phyloP scores from a whole-genome alignment of 2,888 invertebrate species.

The Drosophila tripunctata region DNA sequence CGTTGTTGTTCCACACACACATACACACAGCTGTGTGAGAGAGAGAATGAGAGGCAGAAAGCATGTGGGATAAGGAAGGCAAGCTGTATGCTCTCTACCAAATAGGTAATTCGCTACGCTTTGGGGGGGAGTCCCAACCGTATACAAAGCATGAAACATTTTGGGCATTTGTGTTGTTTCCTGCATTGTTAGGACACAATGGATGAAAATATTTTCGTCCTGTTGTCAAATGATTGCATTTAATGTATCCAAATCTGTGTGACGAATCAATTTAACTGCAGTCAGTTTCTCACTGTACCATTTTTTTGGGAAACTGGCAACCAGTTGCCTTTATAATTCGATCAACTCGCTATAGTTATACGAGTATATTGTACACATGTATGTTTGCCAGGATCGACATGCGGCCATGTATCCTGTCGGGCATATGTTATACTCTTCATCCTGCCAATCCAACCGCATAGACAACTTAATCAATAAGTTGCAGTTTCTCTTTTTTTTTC shows the following conservation, averaged over 20 bases:
- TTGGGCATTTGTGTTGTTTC: constrained; percentile 8
- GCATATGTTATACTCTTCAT: constrained; percentile 31
- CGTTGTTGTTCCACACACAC: constrained; percentile 52
- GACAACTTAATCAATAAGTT: constrained; percentile 74
- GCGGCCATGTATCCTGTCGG: constrained; percentile 46
- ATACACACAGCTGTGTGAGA: constrained; percentile 7
- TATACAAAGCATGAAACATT: constrained; percentile 9
- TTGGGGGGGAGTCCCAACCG: constrained; percentile 75
- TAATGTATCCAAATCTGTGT: constrained; percentile 84
- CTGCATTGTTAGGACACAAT: constrained; percentile 75
- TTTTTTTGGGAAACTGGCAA: constrained; percentile 36
- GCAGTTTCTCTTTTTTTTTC: constrained; percentile 11
- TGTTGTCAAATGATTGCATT: constrained; percentile 85
- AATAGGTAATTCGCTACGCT: constrained; percentile 72
- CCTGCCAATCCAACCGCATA: constrained; percentile 18
- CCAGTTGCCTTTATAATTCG: constrained; percentile 72
- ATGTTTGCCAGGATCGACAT: constrained; percentile 7
- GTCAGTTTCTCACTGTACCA: constrained; percentile 7
- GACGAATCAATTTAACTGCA: constrained; percentile 81
- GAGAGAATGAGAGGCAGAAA: background rate
- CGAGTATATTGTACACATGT: too few species aligned
- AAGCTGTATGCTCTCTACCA: constrained; percentile 48
- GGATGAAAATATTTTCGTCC: constrained; percentile 83
- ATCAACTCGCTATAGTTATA: constrained; percentile 45
- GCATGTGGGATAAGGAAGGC: constrained; percentile 29